Base-by-base conservation (phyloP, 2,888 invertebrate genomes). In the Eurytoma californica region DNA sequence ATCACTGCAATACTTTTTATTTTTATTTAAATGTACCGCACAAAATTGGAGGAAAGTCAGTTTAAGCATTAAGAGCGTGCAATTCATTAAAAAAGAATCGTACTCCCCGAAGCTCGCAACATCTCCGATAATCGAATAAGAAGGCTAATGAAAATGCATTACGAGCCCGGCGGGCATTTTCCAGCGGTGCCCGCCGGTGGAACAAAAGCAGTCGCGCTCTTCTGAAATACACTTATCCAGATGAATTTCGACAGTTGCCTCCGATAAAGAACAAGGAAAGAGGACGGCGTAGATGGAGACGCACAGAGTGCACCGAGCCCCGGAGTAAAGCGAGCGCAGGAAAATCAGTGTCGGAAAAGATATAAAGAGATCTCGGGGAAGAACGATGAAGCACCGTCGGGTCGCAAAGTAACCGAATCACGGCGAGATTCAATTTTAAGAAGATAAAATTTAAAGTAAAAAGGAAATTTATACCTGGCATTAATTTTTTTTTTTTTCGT, bases 231-330 rank as follows among this genome's bases (percentile, higher is more conserved):
- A 72, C 72, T 72, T 72, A 77, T 72, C 77, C 67, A 78, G 72
- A 72, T 72, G 68, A 78, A 78, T 72, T 78, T 78, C 61, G 77
- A 77, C 77, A 72, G 72, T 77, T 77, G 57, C 30, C 69, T 30
- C 55, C 39, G 63, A 72, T n/a, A 55, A 47, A 68, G 57, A 49
- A 70, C 66, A 67, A 67, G 60, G 72, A 61, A 55, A 72, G 72
- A 58, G 20, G 65, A 72, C 12, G 20, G 30, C 18, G 66, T 24
- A 20, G 39, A 24, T 53, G 58, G 39, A 75, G 51, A 60, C 49
- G 61, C 61, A 68, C 51, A 61, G 57, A 67, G 61, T 30, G 58
- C 53, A 16, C 58, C 20, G 28, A 65, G 58, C 47, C n/a, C 61
- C 9, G 9, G 57, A 20, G 57, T n/a, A 58, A 18, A 30, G 63